Evolutionary conservation across 2,888 invertebrate genomes (phyloP).

Genomic region (Stictocephala bisonia): DNA sequence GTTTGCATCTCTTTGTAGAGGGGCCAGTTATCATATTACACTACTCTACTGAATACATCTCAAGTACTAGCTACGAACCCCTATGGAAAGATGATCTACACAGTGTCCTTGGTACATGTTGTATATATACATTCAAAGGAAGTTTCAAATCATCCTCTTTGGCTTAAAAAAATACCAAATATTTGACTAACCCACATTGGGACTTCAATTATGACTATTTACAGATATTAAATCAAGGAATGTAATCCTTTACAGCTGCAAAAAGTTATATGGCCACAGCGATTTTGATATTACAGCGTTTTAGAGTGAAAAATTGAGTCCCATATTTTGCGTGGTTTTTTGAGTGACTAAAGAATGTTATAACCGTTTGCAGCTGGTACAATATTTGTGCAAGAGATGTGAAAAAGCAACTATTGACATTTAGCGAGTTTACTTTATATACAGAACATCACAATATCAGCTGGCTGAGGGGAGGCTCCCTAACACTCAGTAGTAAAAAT

Average conservation of each 20-base stretch:
- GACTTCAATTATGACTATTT: constrained; percentile 39
- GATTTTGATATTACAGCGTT: background rate
- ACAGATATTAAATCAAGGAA: constrained; percentile 14
- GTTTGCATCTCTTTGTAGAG: background rate
- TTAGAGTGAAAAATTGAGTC: background rate
- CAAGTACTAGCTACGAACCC: constrained; percentile 42
- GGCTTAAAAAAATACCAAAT: constrained; percentile 44
- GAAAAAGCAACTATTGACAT: constrained; percentile 42
- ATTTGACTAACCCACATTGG: constrained; percentile 23
- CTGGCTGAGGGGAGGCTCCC: constrained; percentile 47
- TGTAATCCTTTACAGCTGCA: constrained; percentile 22
- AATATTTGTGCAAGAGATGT: constrained; percentile 45
- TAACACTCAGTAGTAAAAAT: constrained; percentile 37
- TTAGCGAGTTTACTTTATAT: constrained; percentile 46
- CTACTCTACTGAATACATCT: constrained; percentile 41
- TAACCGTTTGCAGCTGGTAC: constrained; percentile 37
- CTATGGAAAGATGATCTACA: constrained; percentile 43
- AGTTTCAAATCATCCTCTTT: constrained; percentile 36
- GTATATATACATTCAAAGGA: constrained; percentile 44
- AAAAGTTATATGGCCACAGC: constrained; percentile 33
- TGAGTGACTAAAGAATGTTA: background rate
- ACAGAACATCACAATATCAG: constrained; percentile 50
- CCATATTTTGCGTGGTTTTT: background rate
- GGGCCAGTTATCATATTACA: constrained; percentile 9
- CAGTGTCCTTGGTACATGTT: constrained; percentile 44